Evolutionary conservation across 2,888 invertebrate genomes (phyloP), one percentile per base, ranked within the genome.

Genomic region (Brachypalpus laphriformis): DNA sequence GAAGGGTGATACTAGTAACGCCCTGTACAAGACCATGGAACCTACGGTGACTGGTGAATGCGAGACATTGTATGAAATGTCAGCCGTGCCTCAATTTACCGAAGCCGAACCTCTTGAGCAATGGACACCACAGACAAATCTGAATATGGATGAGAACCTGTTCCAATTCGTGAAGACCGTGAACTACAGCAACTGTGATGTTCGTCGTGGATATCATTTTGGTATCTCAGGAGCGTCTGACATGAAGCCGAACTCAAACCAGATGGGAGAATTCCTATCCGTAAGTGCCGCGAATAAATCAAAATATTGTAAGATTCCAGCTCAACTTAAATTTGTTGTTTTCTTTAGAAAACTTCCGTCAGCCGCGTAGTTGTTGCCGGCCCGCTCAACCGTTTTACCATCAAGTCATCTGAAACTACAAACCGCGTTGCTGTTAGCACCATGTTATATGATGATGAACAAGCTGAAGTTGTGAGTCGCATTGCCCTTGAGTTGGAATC

Each of bases 1-100:
- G 51, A 75, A 56, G 6, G 91, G 91, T 71, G 90, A 92, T 75
- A 90, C 91, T 14, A 90, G 93, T 25, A 93, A 93, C 87, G 95
- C 94, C 3, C 92, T 93, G 59, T 96, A 93, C 92, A 94, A 93
- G 87, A 94, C 94, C 86, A 94, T 96, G 94, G 96, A 96, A 91
- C 93, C 94, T 87, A 94, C 95, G 40, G 94, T 96, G 20, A 94
- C 94, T 56, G 96, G 96, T 57, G 93, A 94, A 90, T 95, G 95
- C 87, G 95, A 95, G 88, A 94, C 95, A n/a, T 89, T 94, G n/a
- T 96, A 96, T 91, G 93, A 95, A 56, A 93, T 96, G 49, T 93
- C 93, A 9, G 94, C 94, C 7, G 91, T 95, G 57, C 93, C 94
- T 4, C 91, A 94, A 22, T 93, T 93, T 89, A 91, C 93, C 89